A percentile compares a stretch with the other conserved stretches of the same genome.
Conservation (phyloP, 2,797 vertebrate genomes). For the Benthosema pterotum region DNA sequence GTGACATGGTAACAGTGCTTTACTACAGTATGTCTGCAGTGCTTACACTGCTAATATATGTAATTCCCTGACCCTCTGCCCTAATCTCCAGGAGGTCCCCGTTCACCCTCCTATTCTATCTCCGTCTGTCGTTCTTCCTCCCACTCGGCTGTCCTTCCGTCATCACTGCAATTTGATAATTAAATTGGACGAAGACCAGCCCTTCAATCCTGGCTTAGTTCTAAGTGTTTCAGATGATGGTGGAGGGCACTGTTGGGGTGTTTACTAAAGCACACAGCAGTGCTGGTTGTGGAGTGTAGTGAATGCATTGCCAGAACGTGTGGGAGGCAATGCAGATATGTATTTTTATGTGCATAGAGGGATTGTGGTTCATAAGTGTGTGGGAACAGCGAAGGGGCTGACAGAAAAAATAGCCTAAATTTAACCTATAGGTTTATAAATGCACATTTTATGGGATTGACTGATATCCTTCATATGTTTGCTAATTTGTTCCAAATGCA, state of each 20-base stretch:
- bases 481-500: conserved; percentile 1
- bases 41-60: conserved; percentile 23
- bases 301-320: conserved; percentile 12
- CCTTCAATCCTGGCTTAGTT: conserved; percentile 30
- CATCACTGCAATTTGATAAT: conserved; percentile 36
- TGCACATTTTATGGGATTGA: conserved; percentile 48
- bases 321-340: conserved; percentile 8
- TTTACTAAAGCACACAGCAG: no score
- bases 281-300: neutral
- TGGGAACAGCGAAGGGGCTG: conserved; percentile 24
- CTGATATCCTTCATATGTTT: conserved; percentile 32
- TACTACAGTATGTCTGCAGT: conserved; percentile 7
- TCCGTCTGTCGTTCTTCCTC: conserved; percentile 35
- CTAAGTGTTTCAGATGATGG: neutral
- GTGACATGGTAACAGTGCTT: no score
- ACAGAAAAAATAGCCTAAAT: conserved; percentile 28
- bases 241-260: neutral
- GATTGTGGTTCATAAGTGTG: neutral
- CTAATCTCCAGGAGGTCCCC: conserved; percentile 44
- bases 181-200: conserved; percentile 40
- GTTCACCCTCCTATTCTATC: conserved; percentile 31
- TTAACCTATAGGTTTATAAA: conserved; percentile 15
- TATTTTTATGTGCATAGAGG: conserved; percentile 13
- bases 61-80: conserved; percentile 44
- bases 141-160: conserved; percentile 7